phyloP scores from a whole-genome alignment of 2,888 invertebrate genomes.

The Clepsis dumicolana region DNA sequence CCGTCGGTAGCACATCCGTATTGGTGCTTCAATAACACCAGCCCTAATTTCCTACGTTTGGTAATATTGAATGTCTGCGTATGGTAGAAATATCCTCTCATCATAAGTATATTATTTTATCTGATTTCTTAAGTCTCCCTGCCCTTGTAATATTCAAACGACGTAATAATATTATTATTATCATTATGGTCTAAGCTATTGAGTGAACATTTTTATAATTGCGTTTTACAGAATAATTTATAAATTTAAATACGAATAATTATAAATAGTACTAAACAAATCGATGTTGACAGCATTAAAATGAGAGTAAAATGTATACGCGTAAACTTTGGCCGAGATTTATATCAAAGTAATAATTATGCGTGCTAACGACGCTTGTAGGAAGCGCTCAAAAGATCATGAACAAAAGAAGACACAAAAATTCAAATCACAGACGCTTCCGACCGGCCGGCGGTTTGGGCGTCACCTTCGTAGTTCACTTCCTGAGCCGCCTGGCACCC shows the following conservation, averaged over 20 bases:
- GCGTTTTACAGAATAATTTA: too few species aligned
- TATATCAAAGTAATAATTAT: constrained; percentile 16
- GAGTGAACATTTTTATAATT: too few species aligned
- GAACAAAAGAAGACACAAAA: constrained; percentile 71
- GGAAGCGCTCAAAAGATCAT: constrained; percentile 63
- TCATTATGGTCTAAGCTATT: too few species aligned
- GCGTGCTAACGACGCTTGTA: constrained; percentile 48
- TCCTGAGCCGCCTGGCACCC: constrained; percentile 76
- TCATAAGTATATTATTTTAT: background rate
- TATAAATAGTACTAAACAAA: too few species aligned
- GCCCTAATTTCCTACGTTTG: constrained; percentile 56
- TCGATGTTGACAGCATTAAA: too few species aligned
- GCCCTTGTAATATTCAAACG: background rate
- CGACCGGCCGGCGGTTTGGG: constrained; percentile 70
- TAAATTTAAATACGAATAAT: too few species aligned
- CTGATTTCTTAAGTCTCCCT: background rate
- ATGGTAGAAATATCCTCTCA: background rate
- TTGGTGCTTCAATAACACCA: constrained; percentile 58
- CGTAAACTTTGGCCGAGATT: constrained; percentile 4
- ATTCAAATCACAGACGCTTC: constrained; percentile 81
- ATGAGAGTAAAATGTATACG: background rate
- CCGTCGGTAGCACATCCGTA: constrained; percentile 68
- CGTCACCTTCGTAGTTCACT: constrained; percentile 78
- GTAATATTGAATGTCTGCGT: constrained; percentile 6
- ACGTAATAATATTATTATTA: background rate